A percentile compares a stretch with the other conserved stretches of the same genome.
Conservation (phyloP, 2,113 vertebrate species). For the Salvelinus fontinalis region DNA sequence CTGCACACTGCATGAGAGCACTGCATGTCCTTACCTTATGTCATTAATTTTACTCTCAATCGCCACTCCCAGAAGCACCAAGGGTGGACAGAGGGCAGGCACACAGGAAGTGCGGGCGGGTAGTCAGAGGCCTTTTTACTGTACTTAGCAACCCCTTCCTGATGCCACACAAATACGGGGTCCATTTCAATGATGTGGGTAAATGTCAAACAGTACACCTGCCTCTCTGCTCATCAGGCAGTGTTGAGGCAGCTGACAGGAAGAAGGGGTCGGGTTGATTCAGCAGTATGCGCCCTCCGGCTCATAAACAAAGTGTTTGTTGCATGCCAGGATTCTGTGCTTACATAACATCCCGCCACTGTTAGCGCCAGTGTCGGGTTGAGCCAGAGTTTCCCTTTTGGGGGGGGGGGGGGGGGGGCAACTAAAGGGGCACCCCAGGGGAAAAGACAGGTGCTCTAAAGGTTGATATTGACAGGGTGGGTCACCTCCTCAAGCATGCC, state of each 20-base stretch:
- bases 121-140: background rate
- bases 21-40: background rate
- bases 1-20: background rate
- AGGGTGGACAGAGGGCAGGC: slow-evolving; percentile 4
- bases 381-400: background rate
- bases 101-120: no score
- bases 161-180: background rate
- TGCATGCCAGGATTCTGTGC: slow-evolving; percentile 22
- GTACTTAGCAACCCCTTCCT: slow-evolving; percentile 2
- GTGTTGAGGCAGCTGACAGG: background rate
- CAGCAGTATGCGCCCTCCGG: slow-evolving; percentile 18
- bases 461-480: background rate
- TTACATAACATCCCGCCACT: slow-evolving; percentile 46
- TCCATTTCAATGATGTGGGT: background rate
- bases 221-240: slow-evolving; percentile 6
- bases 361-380: background rate
- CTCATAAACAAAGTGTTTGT: slow-evolving; percentile 20
- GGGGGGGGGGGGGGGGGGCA: background rate
- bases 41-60: no score
- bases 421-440: background rate
- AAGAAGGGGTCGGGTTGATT: slow-evolving; percentile 19
- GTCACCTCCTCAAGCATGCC: background rate
- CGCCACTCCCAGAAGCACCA: slow-evolving; percentile 25
- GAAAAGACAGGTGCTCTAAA: background rate
- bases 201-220: background rate